Evolutionary conservation across 2,797 vertebrate species (phyloP).

Genomic region (Emydoidea blandingii): DNA sequence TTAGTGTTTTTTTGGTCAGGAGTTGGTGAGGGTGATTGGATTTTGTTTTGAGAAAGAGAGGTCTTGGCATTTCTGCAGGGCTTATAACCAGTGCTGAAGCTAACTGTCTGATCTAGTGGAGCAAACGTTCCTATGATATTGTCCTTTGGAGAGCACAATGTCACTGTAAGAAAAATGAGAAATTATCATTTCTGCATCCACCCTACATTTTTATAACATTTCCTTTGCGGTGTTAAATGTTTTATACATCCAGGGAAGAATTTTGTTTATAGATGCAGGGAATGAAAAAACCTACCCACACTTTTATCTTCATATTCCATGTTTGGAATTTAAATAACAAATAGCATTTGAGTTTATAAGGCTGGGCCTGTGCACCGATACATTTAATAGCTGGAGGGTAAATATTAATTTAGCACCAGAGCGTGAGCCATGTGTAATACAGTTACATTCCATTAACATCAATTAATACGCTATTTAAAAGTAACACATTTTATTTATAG

Average conservation of each 20-base stretch:
- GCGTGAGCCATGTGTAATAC: constrained; percentile 29
- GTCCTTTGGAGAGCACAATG: not conserved
- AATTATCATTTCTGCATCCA: not conserved
- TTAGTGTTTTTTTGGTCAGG: not conserved
- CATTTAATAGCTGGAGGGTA: constrained; percentile 20
- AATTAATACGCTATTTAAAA: constrained; percentile 50
- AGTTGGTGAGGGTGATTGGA: not conserved
- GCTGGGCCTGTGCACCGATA: constrained; percentile 25
- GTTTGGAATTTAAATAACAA: constrained; percentile 16
- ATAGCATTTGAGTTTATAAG: not conserved
- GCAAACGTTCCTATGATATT: not conserved
- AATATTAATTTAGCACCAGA: constrained; percentile 18
- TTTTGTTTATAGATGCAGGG: constrained; percentile 41
- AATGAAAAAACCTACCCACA: not conserved
- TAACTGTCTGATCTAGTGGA: not conserved
- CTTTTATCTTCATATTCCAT: constrained; percentile 19
- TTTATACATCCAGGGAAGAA: constrained; percentile 6
- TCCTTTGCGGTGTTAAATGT: constrained; percentile 1
- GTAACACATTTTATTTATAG: constrained; percentile 10
- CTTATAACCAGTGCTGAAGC: not conserved
- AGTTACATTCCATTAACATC: constrained; percentile 23
- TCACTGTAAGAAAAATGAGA: constrained; percentile 27
- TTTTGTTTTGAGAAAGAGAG: not conserved
- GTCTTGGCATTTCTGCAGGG: not conserved
- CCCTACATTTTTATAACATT: constrained; percentile 44